phyloP scores from a whole-genome alignment of 2,888 invertebrate genomes.

The Drosophila cognata region DNA sequence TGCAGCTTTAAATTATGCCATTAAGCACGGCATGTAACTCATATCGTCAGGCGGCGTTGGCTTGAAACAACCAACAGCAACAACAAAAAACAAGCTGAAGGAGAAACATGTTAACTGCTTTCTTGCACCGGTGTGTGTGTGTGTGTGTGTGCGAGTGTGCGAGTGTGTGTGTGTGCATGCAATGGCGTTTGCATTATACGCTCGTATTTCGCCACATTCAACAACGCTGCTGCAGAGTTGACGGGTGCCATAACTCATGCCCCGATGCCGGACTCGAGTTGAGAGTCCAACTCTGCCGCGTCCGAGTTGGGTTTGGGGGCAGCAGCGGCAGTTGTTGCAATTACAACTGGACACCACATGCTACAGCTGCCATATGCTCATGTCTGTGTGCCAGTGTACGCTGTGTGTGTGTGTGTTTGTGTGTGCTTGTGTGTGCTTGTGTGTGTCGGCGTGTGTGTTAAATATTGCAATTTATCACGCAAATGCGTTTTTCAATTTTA shows the following conservation, averaged over 20 bases:
- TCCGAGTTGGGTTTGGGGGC: slow-evolving; percentile 48
- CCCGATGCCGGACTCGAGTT: slow-evolving; percentile 55
- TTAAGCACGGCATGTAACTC: slow-evolving; percentile 84
- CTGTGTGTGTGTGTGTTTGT: slow-evolving; percentile 27
- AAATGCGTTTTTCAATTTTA: slow-evolving; percentile 85
- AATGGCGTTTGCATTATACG: slow-evolving; percentile 81
- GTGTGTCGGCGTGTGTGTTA: slow-evolving; percentile 76
- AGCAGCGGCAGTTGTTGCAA: slow-evolving; percentile 70
- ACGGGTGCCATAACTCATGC: slow-evolving; percentile 81
- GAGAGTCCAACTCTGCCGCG: slow-evolving; percentile 37
- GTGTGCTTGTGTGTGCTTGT: slow-evolving; percentile 29
- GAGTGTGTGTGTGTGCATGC: slow-evolving; percentile 54
- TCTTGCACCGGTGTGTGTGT: slow-evolving; percentile 56
- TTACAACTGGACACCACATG: slow-evolving; percentile 78
- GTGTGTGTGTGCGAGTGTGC: slow-evolving; percentile 30
- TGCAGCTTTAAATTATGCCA: slow-evolving; percentile 85
- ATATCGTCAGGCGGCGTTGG: slow-evolving; percentile 80
- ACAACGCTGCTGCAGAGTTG: slow-evolving; percentile 69
- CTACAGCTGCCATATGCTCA: slow-evolving; percentile 72
- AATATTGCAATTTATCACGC: slow-evolving; percentile 85
- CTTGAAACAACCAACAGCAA: slow-evolving; percentile 68
- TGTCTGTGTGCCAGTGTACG: slow-evolving; percentile 26
- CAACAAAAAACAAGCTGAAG: slow-evolving; percentile 55
- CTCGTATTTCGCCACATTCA: slow-evolving; percentile 82
- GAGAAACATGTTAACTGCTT: slow-evolving; percentile 80